Evolutionary conservation across 2,113 vertebrate species (phyloP), one percentile per base, ranked within the genome.

Genomic region (Melanostigma gelatinosum): DNA sequence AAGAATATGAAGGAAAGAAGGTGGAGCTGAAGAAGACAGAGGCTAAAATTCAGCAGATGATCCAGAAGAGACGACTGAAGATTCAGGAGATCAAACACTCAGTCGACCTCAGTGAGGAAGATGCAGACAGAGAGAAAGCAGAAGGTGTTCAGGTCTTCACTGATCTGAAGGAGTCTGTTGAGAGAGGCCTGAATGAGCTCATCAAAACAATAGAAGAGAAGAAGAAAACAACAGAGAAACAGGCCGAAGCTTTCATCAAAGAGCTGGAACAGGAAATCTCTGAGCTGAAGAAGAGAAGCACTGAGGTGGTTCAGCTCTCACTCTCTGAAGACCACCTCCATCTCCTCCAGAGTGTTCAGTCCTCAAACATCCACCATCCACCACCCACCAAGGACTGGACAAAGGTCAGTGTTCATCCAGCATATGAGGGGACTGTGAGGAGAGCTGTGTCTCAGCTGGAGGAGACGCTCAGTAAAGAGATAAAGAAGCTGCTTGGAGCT

Each of bases 401-500:
- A 24, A 13, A 29, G 27, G 27, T 29, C 27, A 29, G 27, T 29
- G 27, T 29, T 29, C 27, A 1, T 29, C 27, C 2, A 24, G 24
- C 24, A 24, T 24, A 24, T 24, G 24, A 24, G 24, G 24, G 24
- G 24, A 24, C 24, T 24, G 24, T 24, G 24, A 24, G 16, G 70
- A 64, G n/a, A 84, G 50, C 82, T 57, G 11, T 75, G 57, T 0
- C 29, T 79, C 75, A 79, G 71, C 71, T 84, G 70, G 72, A 60
- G 72, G 60, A 73, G 55, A 52, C 36, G 0, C 29, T 70, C 27
- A 20, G 60, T 18, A 1, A 24, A 24, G 24, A 24, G 24, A 24
- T 24, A 72, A 16, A 4, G 58, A 66, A 42, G 24, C 8, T 69
- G 36, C 0, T 24, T 15, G 6, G 36, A 12, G 4, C 22, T 34